A percentile compares a stretch with the other conserved stretches of the same genome.
Conservation (phyloP, 30 jellyfish, hydroid and myxozoan genomes). For the Hydractinia echinata region DNA sequence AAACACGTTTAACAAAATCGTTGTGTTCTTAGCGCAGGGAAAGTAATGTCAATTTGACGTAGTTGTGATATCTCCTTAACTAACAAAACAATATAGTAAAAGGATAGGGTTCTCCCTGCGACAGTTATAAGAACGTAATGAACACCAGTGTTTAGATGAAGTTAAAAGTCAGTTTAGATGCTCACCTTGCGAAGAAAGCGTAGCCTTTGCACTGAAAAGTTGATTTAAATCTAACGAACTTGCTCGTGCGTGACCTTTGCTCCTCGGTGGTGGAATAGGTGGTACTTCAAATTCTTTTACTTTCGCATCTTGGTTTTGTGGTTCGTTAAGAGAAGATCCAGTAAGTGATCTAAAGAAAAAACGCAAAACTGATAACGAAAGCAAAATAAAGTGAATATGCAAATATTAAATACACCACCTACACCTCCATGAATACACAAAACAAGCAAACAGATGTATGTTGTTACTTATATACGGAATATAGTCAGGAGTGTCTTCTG, state of each 20-base stretch:
- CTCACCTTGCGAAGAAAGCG: slow-evolving; percentile 22
- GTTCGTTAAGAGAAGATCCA: slow-evolving; percentile 59
- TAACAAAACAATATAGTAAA: neutral
- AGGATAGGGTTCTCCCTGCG: too few species aligned
- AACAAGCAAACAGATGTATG: too few species aligned
- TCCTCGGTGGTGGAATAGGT: slow-evolving; percentile 94
- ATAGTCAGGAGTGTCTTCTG: too few species aligned
- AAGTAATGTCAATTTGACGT: too few species aligned
- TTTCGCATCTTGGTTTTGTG: slow-evolving; percentile 44
- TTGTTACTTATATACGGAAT: too few species aligned
- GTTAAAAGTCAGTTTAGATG: neutral
- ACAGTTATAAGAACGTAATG: too few species aligned
- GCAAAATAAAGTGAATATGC: too few species aligned
- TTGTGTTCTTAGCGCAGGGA: too few species aligned
- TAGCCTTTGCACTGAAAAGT: slow-evolving; percentile 38
- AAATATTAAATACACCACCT: too few species aligned
- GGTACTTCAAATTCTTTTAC: slow-evolving; percentile 67
- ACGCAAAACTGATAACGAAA: too few species aligned
- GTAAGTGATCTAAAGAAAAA: slow-evolving; percentile 51
- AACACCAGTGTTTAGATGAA: neutral
- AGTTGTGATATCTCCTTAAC: neutral
- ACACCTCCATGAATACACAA: too few species aligned
- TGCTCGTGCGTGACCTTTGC: slow-evolving; percentile 78
- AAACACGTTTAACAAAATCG: too few species aligned
- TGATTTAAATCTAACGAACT: slow-evolving; percentile 85